These are phyloP conservation scores for Pocillopora grandis DNA, from an alignment of 92 coral and sea anemone genomes.

Conservation along the genomic window DNA sequence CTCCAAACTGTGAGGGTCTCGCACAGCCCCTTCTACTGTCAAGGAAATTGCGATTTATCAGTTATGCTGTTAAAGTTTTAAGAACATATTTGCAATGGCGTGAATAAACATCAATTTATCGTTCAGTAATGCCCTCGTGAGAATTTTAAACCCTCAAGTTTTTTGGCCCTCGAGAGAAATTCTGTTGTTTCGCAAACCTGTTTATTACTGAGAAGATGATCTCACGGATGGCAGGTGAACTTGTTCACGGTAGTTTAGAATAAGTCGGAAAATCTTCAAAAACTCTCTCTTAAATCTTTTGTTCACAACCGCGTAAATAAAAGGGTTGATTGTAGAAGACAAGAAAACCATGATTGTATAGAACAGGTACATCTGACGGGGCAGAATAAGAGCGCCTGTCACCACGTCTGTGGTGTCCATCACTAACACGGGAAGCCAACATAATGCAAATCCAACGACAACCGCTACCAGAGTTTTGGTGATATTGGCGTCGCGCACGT, in stretches of 20 bases:
- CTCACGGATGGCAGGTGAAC: background rate
- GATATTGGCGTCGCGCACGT: constrained; percentile 40
- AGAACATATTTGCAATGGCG: no score
- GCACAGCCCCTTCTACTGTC: no score
- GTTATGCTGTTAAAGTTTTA: no score
- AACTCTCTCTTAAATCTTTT: constrained; percentile 32
- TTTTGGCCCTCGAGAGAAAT: background rate
- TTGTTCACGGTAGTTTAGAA: background rate
- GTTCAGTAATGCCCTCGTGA: no score
- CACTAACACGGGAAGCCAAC: constrained; percentile 45
- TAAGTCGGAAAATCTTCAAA: constrained; percentile 2
- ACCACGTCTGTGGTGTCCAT: constrained; percentile 38
- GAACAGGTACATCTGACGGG: constrained; percentile 50
- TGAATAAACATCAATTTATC: no score
- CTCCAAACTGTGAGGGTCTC: no score
- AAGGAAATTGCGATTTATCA: no score
- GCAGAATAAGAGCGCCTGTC: constrained; percentile 42
- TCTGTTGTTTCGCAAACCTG: no score
- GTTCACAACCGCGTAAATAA: constrained; percentile 39
- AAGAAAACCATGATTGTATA: constrained; percentile 38
- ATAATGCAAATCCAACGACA: constrained; percentile 37
- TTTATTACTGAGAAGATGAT: background rate
- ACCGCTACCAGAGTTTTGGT: constrained; percentile 36
- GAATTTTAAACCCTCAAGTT: background rate
- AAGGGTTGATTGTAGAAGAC: constrained; percentile 49